These are phyloP conservation scores for Plestiodon gilberti DNA, from an alignment of 2,113 vertebrate genomes.

Conservation along the genomic window DNA sequence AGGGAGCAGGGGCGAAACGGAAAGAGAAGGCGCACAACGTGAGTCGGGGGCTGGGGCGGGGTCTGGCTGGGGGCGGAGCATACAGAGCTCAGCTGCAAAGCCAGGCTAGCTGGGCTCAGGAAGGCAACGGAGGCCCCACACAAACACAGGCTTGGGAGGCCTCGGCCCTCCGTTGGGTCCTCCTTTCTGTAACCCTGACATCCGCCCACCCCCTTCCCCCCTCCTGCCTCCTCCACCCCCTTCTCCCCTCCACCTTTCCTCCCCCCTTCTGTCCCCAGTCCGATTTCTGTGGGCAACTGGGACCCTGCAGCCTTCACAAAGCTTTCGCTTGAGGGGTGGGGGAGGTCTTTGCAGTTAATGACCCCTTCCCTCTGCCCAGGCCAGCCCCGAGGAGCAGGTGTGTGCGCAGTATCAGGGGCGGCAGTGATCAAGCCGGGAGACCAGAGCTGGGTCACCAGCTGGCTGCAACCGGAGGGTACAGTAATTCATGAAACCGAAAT, in stretches of 20 bases:
- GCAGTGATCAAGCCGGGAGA: no score
- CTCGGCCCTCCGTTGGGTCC: fast-evolving
- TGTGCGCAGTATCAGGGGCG: neutral
- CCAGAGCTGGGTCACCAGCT: neutral
- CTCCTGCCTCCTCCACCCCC: no score
- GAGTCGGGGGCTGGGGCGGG: conserved; percentile 30
- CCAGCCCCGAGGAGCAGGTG: neutral
- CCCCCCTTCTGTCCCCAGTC: no score
- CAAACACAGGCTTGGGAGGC: fast-evolving
- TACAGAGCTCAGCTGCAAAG: neutral
- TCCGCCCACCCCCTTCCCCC: neutral
- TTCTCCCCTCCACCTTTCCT: neutral
- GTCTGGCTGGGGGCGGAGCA: neutral
- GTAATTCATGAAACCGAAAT: no score
- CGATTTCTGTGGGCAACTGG: fast-evolving
- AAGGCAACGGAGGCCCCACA: no score
- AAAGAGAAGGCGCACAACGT: neutral
- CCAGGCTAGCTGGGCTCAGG: neutral
- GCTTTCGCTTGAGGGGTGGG: neutral
- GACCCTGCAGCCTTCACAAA: neutral
- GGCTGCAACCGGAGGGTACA: neutral
- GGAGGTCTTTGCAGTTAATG: neutral
- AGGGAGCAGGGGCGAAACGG: neutral
- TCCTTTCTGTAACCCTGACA: no score
- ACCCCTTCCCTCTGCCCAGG: neutral